phyloP scores from a whole-genome alignment of 2,888 invertebrate species.

The Pardosa pseudoannulata region DNA sequence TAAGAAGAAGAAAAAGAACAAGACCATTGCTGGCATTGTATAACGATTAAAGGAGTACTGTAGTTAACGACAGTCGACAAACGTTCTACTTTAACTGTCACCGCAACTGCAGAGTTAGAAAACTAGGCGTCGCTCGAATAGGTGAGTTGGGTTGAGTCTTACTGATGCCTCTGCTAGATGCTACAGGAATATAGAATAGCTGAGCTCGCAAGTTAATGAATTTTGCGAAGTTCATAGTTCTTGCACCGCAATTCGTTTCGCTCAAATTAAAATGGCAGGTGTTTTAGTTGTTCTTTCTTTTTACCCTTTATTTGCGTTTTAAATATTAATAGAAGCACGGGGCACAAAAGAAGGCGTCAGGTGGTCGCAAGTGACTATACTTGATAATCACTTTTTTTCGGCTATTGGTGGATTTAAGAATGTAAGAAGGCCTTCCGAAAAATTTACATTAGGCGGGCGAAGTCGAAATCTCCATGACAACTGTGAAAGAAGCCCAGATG shows the following conservation, averaged over 20 bases:
- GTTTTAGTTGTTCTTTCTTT: constrained; percentile 8
- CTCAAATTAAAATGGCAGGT: constrained; percentile 4
- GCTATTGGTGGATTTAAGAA: not conserved
- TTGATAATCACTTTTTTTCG: not conserved
- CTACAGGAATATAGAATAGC: constrained; percentile 47
- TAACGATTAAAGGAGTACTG: constrained; percentile 64
- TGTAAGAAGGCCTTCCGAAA: not conserved
- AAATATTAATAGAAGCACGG: constrained; percentile 12
- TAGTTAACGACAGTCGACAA: constrained; percentile 65
- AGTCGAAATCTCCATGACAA: not conserved
- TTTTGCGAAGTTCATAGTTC: constrained; percentile 24
- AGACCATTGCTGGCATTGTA: constrained; percentile 40
- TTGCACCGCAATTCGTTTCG: constrained; percentile 9
- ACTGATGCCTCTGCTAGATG: constrained; percentile 11
- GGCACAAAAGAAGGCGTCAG: constrained; percentile 4
- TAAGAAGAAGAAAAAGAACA: constrained; percentile 29
- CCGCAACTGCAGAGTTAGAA: constrained; percentile 33
- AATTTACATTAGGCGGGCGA: not conserved
- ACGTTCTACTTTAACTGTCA: constrained; percentile 60
- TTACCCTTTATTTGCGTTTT: not conserved
- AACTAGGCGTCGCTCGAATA: constrained; percentile 64
- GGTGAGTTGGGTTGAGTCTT: constrained; percentile 45
- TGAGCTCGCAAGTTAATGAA: constrained; percentile 43
- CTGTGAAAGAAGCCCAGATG: not conserved
- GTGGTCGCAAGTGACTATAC: not conserved